phyloP scores from a whole-genome alignment of 2,888 invertebrate genomes.

The Poecilus cupreus region DNA sequence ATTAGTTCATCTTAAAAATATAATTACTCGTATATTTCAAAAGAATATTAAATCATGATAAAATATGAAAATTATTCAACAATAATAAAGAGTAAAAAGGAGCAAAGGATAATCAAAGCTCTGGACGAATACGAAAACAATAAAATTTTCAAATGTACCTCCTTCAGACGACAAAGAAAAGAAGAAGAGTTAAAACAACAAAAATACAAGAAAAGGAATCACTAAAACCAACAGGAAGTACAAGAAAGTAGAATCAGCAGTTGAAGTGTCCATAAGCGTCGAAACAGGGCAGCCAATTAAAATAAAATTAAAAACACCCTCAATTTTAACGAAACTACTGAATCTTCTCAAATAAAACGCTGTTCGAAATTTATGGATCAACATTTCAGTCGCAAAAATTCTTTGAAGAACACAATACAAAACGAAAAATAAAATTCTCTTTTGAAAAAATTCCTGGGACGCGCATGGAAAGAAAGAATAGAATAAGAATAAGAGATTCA shows the following conservation, averaged over 20 bases:
- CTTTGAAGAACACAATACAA: neutral
- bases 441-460: constrained; percentile 14
- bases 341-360: neutral
- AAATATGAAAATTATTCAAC: too few species aligned
- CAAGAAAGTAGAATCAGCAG: neutral
- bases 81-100: neutral
- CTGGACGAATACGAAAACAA: neutral
- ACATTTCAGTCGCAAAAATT: neutral
- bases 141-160: constrained; percentile 6
- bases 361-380: neutral
- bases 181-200: constrained; percentile 18
- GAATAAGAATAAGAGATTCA: constrained; percentile 12
- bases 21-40: too few species aligned
- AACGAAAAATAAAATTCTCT: constrained; percentile 24
- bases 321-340: neutral
- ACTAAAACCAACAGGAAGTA: neutral
- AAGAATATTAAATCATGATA: too few species aligned
- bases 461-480: neutral
- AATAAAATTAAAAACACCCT: neutral
- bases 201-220: constrained; percentile 8
- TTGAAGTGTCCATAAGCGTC: too few species aligned
- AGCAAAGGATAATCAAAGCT: constrained; percentile 17
- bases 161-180: neutral
- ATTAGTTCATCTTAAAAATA: too few species aligned
- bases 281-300: too few species aligned